phyloP scores from a whole-genome alignment of 53 echinoderm and acorn worm genomes.

The Glandiceps talaboti region DNA sequence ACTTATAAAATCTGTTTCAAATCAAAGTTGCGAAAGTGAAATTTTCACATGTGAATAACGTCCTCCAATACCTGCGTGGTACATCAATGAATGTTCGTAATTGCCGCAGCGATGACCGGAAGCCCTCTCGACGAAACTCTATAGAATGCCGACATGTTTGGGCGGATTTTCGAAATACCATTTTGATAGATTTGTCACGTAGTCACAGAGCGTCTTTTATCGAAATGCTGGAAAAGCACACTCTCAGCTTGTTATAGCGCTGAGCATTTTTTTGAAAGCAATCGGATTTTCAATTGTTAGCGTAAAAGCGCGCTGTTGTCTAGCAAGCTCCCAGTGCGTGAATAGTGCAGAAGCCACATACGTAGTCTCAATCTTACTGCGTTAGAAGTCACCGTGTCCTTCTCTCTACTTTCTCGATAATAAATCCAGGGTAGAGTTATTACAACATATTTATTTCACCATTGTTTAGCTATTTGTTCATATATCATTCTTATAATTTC shows the following conservation, averaged over 20 bases:
- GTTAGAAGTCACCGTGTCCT: too few relatives aligned
- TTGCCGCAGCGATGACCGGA: background rate
- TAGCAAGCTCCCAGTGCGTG: too few relatives aligned
- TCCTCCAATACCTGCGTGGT: background rate
- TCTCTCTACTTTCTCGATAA: too few relatives aligned
- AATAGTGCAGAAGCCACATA: too few relatives aligned
- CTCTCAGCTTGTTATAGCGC: background rate
- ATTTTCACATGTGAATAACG: background rate
- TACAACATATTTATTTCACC: too few relatives aligned
- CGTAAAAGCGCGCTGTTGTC: background rate
- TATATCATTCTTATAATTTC: too few relatives aligned
- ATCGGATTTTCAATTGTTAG: background rate
- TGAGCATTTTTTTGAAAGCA: background rate
- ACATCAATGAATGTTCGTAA: background rate
- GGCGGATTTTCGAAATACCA: background rate
- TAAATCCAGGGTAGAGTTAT: too few relatives aligned
- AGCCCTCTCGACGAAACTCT: background rate
- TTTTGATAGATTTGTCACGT: background rate
- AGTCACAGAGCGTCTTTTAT: background rate
- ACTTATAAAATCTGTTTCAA: background rate
- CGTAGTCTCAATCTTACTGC: too few relatives aligned
- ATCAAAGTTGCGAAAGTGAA: background rate
- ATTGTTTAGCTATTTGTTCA: too few relatives aligned
- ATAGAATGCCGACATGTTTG: background rate
- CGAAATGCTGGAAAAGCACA: background rate